Conservation (phyloP, 35 echinoderm and acorn worm species). For the Diadema setosum region DNA sequence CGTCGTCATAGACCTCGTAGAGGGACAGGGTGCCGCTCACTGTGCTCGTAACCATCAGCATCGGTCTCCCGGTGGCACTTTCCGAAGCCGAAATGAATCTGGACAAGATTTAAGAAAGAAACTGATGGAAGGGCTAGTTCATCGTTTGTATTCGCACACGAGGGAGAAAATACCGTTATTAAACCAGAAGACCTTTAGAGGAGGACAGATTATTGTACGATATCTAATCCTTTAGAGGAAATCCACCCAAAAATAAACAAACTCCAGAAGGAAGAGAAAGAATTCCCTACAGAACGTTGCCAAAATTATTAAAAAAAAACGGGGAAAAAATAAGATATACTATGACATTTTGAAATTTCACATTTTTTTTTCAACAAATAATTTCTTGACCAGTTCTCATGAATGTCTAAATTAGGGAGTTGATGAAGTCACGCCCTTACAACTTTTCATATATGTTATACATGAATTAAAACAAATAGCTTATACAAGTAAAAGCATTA, state of each 20-base stretch:
- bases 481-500: too few relatives aligned
- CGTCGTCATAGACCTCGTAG: conserved; percentile 53
- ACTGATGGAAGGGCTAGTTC: not conserved
- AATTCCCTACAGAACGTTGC: not conserved
- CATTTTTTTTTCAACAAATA: too few relatives aligned
- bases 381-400: too few relatives aligned
- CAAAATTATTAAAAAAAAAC: too few relatives aligned
- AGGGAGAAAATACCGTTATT: not conserved
- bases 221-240: not conserved
- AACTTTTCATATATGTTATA: too few relatives aligned
- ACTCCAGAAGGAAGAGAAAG: not conserved
- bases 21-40: conserved; percentile 68
- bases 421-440: too few relatives aligned
- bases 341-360: too few relatives aligned
- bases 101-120: not conserved
- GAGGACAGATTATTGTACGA: not conserved
- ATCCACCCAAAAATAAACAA: not conserved
- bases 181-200: not conserved
- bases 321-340: too few relatives aligned
- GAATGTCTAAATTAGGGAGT: too few relatives aligned
- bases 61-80: conserved; percentile 22
- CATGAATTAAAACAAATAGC: too few relatives aligned
- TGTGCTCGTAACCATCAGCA: conserved; percentile 70
- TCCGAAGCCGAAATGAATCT: conserved; percentile 45
- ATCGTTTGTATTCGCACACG: not conserved